Evolutionary conservation across 1,140 invertebrate species (phyloP), one percentile per base, ranked within the genome.

Genomic region (Saccostrea glomerata): DNA sequence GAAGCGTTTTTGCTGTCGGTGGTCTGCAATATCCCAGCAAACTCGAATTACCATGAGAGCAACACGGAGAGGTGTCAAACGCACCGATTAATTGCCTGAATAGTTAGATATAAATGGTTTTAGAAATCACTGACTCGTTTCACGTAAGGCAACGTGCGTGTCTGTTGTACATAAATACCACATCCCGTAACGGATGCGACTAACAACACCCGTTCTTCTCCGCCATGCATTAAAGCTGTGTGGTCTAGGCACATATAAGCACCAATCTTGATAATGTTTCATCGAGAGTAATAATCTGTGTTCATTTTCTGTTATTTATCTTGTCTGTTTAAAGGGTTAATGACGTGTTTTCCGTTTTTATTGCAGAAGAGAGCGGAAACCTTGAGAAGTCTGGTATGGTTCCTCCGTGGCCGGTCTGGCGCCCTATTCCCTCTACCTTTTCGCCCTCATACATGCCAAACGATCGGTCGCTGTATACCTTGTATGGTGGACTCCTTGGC

Each of bases 401-500:
- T 77, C 88, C 91, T 47, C 90, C 89, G 60, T 93, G 92, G 91
- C 91, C 93, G 36, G 77, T 92, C 77, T 93, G 92, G 92, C 91
- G 93, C 30, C 93, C 92, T 6, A 86, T 93, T 0, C 91, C 92
- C 20, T 91, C 93, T 66, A 90, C 89, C 13, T 85, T 93, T 82
- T 87, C 91, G 77, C 90, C 89, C 11, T 90, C 89, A 15, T 91
- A 91, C 30, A 77, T 88, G 86, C 89, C 87, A 25, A 89, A 86
- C 86, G 91, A 92, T 55, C 60, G 92, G 20, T 92, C 92, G 6
- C 84, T 93, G 30, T 93, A 93, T 66, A 90, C 93, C 12, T 86
- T 93, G 54, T 93, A 93, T 86, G 92, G 93, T 15, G 91, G 93
- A 54, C 88, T 93, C 47, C 91, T 93, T 85, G 93, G 93, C 85